These are phyloP conservation scores for Heloderma charlesbogerti DNA, from an alignment of 2,113 vertebrate species.

Conservation along the genomic window DNA sequence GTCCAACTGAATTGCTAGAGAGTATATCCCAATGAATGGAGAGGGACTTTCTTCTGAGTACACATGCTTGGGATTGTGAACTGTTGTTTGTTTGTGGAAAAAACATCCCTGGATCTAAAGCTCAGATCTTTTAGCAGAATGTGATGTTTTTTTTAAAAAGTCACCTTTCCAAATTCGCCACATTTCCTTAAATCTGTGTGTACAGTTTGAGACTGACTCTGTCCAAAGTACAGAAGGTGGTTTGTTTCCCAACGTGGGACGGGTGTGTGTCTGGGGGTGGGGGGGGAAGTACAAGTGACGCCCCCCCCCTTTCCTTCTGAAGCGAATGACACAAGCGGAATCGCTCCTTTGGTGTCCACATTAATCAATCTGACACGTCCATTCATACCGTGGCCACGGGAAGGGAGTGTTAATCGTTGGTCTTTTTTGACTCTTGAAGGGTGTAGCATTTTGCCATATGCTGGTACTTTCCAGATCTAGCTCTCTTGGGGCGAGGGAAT, in stretches of 20 bases:
- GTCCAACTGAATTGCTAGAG: neutral
- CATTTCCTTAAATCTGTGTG: neutral
- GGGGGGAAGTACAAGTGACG: fast-evolving
- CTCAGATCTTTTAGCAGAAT: neutral
- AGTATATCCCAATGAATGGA: neutral
- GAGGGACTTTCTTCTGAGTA: neutral
- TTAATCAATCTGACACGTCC: conserved; percentile 22
- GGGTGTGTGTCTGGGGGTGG: too few species aligned
- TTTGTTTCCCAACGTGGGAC: neutral
- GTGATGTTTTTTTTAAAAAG: too few species aligned
- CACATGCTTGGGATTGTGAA: neutral
- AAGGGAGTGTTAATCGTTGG: neutral
- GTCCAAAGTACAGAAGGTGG: neutral
- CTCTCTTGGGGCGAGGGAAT: conserved; percentile 15
- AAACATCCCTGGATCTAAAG: neutral
- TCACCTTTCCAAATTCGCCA: too few species aligned
- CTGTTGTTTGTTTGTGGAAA: neutral
- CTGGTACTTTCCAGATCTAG: neutral
- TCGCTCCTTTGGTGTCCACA: neutral
- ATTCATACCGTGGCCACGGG: neutral
- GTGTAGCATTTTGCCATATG: conserved; percentile 9
- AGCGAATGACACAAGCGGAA: neutral
- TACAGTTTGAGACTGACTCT: neutral
- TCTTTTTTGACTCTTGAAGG: neutral
- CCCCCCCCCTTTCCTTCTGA: neutral